phyloP scores from a whole-genome alignment of 2,113 vertebrate genomes.

The Calyptommatus sinebrachiatus region DNA sequence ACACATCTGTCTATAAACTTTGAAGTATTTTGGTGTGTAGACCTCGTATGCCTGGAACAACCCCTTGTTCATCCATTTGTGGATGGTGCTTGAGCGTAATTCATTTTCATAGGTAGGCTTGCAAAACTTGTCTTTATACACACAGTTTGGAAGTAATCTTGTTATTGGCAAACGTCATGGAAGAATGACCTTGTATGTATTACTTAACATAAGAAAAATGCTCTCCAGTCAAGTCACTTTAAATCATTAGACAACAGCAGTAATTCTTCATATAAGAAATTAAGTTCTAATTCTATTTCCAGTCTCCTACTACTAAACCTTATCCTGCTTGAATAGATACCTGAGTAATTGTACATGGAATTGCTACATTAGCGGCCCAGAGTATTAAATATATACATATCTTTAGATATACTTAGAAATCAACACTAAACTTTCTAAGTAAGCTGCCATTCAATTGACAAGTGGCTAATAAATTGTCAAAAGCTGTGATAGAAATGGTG shows the following conservation, averaged over 20 bases:
- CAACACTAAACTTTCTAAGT: constrained; percentile 21
- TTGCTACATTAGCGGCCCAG: neutral
- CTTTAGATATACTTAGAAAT: constrained; percentile 16
- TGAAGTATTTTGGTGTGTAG: too few relatives aligned
- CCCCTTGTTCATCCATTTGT: too few relatives aligned
- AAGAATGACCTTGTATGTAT: neutral
- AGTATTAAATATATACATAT: neutral
- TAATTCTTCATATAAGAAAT: neutral
- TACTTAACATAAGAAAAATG: neutral
- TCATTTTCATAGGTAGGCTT: neutral
- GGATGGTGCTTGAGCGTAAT: neutral
- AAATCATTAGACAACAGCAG: neutral
- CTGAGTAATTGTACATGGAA: neutral
- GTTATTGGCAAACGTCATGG: neutral
- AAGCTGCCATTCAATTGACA: constrained; percentile 21
- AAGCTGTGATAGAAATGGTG: constrained; percentile 23
- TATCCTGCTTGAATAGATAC: neutral
- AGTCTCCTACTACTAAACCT: neutral
- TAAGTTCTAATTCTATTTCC: neutral
- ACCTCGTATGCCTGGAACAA: too few relatives aligned
- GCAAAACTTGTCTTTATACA: neutral
- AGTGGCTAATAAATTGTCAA: neutral
- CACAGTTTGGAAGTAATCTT: neutral
- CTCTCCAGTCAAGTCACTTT: neutral
- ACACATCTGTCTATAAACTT: too few relatives aligned